Evolutionary conservation across 2,888 invertebrate genomes (phyloP), one percentile per base, ranked within the genome.

Genomic region (Autographa pulchrina): DNA sequence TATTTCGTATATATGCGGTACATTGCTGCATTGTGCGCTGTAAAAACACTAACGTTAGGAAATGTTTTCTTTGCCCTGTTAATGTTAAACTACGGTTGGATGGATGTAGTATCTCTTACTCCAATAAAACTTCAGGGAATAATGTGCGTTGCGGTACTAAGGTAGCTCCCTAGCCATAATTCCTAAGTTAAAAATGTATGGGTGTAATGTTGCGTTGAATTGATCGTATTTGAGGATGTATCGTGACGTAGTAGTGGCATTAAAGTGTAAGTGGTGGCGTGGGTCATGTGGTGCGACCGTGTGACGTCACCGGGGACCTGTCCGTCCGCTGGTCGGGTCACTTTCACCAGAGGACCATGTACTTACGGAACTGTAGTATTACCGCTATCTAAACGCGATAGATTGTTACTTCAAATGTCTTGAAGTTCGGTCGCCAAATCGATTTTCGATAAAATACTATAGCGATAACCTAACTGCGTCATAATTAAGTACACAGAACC

Each of bases 311-410:
- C 62, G 56, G 64, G 59, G 68, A 77, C 78, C 61, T 54, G 78
- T 78, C 68, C 20, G 61, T 68, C 75, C 60, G 71, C 76, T 61
- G 72, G 78, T 66, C 74, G 54, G 67, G 74, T 59, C 68, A 75
- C 83, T 83, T 83, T 83, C 83, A 73, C 83, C 62, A 41, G 58
- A 62, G 63, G 52, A 67, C 38, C 64, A 59, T 67, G 71, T 74
- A 65, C 41, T 62, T 58, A 62, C 68, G 68, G 65, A 56, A 70
- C 60, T 32, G 63, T 73, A 64, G 65, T 43, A 71, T 66, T 14
- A 69, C 18, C 20, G 25, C 20, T 25, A 48, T 20, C 54, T 56
- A 25, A 20, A 56, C 54, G 54, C 25, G 20, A 56, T 56, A 25
- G 25, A 56, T 18, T 54, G 20, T 56, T 11, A 38, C 11, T 35